Evolutionary conservation across 1,140 invertebrate genomes (phyloP), one percentile per base, ranked within the genome.

Genomic region (Yoshiicerus persimilis): DNA sequence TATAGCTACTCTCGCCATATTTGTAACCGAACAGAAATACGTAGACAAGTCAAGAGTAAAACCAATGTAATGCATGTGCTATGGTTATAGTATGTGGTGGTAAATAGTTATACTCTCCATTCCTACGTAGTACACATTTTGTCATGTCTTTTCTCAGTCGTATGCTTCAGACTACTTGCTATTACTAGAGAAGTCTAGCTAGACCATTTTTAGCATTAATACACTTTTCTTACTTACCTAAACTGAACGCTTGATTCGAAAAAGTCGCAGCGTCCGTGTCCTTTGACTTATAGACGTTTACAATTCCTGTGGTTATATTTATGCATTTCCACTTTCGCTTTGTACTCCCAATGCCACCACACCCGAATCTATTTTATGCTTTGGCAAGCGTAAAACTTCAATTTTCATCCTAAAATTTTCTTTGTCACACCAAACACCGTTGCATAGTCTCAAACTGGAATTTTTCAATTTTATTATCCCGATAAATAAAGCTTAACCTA

Each of bases 231-330:
- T 80, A 34, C 75, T 80, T 80, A 36, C 75, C 75, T 36, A 36
- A 80, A 36, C 75, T 9, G 13, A 34, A 80, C 34, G 32, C 32
- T 34, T 80, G 16, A 36, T 80, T 80, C 20, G 34, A 38, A 80
- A 80, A 80, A 80, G 34, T 80, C 75, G 20, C 34, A 36, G 30
- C 75, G 30, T 25, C 32, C 75, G 9, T 80, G 34, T 38, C 75
- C 75, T 80, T 80, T 80, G 75, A 80, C 75, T 80, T 80, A 80
- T 80, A 80, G 75, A 80, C 75, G 34, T 80, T 80, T 80, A 80
- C 75, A 34, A 80, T 38, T 80, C 75, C 75, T 70, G 75, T 36
- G 32, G 32, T 80, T 80, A 80, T 80, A 34, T 80, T 80, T 38
- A 80, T 80, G 75, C 75, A 36, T 80, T 80, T 80, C 75, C 75